These are phyloP conservation scores for Periplaneta americana DNA, from an alignment of 1,140 invertebrate genomes.

Conservation along the genomic window DNA sequence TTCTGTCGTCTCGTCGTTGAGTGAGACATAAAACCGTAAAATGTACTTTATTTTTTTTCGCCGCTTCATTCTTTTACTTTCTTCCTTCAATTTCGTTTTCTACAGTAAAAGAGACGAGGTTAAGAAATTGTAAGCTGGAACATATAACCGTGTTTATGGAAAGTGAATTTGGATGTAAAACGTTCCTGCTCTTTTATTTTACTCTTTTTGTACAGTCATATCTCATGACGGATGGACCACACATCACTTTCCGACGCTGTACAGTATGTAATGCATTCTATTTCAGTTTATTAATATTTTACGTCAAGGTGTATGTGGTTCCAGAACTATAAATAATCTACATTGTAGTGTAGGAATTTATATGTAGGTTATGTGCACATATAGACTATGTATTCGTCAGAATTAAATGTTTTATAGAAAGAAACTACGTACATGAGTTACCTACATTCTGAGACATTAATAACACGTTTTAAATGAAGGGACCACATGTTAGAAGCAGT, in stretches of 20 bases:
- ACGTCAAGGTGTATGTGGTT: no score
- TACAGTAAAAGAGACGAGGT: neutral
- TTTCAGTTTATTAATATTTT: neutral
- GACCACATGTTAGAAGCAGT: no score
- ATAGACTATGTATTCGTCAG: no score
- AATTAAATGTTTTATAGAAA: no score
- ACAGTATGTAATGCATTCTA: neutral
- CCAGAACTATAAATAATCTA: no score
- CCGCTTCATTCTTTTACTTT: neutral
- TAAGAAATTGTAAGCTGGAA: neutral
- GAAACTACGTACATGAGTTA: no score
- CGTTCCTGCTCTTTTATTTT: neutral
- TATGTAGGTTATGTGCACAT: no score
- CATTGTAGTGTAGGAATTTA: no score
- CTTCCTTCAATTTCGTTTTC: neutral
- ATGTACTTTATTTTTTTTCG: neutral
- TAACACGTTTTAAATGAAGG: no score
- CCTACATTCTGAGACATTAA: no score
- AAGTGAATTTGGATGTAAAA: slow-evolving; percentile 12
- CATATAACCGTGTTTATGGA: slow-evolving; percentile 10
- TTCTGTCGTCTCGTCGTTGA: neutral
- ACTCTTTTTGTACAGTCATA: neutral
- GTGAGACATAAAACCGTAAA: neutral
- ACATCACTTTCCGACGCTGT: neutral
- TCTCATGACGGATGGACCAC: neutral